Conservation (phyloP, 2,797 vertebrate genomes). For the Megalops cyprinoides region DNA sequence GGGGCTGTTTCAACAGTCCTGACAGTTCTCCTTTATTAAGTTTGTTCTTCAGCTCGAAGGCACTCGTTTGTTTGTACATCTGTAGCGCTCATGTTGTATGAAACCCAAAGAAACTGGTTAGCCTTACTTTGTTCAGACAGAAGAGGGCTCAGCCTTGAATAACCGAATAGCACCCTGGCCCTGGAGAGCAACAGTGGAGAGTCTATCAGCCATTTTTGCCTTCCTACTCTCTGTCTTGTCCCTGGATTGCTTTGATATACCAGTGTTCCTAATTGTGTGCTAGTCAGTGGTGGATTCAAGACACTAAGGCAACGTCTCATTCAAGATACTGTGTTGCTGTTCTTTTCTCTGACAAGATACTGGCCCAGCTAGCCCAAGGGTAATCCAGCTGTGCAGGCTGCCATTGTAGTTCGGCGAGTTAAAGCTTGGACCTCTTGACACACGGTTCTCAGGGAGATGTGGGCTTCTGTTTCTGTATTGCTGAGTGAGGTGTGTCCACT, state of each 20-base stretch:
- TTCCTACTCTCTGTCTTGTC: neutral
- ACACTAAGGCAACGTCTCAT: neutral
- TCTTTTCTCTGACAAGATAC: too few relatives aligned
- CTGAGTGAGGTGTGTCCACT: too few relatives aligned
- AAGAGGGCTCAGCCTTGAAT: neutral
- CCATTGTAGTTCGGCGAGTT: neutral
- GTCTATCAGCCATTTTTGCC: neutral
- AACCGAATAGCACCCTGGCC: neutral
- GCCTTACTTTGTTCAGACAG: neutral
- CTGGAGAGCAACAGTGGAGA: neutral
- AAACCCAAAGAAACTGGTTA: neutral
- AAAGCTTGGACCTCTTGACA: neutral
- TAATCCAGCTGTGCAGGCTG: neutral
- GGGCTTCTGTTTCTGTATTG: neutral
- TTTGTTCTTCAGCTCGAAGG: neutral
- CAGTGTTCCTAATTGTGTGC: slow-evolving; percentile 29
- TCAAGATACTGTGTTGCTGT: neutral
- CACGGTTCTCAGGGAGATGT: neutral
- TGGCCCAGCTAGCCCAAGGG: neutral
- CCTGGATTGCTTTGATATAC: slow-evolving; percentile 38
- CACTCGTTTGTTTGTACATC: neutral
- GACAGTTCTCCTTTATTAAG: neutral
- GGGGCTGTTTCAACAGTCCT: neutral
- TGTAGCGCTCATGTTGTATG: neutral
- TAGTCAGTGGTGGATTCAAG: slow-evolving; percentile 12